Conservation (phyloP, 2,888 invertebrate genomes). For the Keiferia lycopersicella region DNA sequence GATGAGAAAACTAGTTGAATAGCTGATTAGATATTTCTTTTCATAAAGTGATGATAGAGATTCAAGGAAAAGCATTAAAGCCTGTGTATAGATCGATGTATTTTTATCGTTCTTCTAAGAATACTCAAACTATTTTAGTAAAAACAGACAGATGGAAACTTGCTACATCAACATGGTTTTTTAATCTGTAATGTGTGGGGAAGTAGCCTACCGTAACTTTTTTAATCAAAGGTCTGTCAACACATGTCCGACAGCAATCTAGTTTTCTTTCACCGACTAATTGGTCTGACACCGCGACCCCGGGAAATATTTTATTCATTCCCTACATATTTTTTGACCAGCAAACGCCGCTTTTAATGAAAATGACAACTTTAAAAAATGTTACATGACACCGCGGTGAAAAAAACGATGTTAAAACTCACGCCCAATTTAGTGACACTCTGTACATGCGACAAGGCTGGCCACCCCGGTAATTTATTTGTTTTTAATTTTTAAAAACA, state of each 20-base stretch:
- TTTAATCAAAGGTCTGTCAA: conserved; percentile 56
- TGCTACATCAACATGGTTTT: not conserved
- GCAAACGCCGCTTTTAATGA: conserved; percentile 54
- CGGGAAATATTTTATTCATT: conserved; percentile 59
- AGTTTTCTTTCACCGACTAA: conserved; percentile 74
- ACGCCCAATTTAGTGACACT: conserved; percentile 25
- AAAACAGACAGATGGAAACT: not conserved
- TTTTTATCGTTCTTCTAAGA: conserved; percentile 2
- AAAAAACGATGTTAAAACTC: conserved; percentile 18
- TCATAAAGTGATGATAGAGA: not conserved
- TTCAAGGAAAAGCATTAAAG: conserved; percentile 32
- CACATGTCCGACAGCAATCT: conserved; percentile 64
- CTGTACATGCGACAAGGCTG: conserved; percentile 49
- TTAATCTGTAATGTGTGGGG: conserved; percentile 10
- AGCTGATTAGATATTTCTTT: not conserved
- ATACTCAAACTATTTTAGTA: conserved; percentile 3
- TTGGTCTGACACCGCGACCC: conserved; percentile 74
- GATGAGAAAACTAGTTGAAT: not conserved
- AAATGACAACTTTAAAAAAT: conserved; percentile 55
- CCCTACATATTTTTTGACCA: conserved; percentile 46
- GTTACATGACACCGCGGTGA: conserved; percentile 20
- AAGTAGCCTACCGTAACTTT: conserved; percentile 29
- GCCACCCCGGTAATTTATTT: conserved; percentile 71
- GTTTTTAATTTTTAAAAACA: conserved; percentile 79
- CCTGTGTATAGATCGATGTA: conserved; percentile 19